phyloP scores from a whole-genome alignment of 2,797 vertebrate genomes.

The Sebastes goodei region DNA sequence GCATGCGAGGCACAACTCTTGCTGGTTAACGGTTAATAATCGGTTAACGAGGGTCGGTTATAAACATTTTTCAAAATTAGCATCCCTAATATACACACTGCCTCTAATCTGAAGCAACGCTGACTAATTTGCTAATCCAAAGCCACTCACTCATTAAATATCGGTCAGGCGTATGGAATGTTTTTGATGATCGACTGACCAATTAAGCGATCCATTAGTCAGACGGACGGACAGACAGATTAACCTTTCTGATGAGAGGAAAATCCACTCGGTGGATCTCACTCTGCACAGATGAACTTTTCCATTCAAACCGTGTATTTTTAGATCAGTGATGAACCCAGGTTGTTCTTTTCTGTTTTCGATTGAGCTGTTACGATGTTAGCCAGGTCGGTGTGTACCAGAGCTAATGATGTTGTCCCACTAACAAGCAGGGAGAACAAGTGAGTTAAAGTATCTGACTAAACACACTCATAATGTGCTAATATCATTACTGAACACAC shows the following conservation, averaged over 20 bases:
- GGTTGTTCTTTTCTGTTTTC: constrained; percentile 16
- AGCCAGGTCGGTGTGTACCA: background rate
- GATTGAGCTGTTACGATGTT: background rate
- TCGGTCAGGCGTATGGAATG: background rate
- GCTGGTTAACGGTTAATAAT: no score
- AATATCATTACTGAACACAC: background rate
- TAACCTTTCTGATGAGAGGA: background rate
- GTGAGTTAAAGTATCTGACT: background rate
- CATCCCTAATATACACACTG: background rate
- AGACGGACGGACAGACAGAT: background rate
- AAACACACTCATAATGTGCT: background rate
- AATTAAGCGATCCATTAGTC: background rate
- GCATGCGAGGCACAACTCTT: no score
- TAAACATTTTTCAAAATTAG: no score
- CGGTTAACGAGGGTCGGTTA: no score
- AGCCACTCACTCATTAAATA: background rate
- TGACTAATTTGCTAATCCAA: background rate
- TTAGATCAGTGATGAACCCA: constrained; percentile 31
- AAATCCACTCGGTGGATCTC: background rate
- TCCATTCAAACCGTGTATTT: constrained; percentile 30
- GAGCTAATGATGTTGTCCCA: background rate
- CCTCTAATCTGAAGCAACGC: background rate
- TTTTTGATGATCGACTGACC: background rate
- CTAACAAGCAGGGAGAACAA: background rate
- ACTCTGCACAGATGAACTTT: constrained; percentile 16